Base-by-base conservation (phyloP, 37 sponge, comb jelly and placozoan genomes). In the Lycopodina hypogea region DNA sequence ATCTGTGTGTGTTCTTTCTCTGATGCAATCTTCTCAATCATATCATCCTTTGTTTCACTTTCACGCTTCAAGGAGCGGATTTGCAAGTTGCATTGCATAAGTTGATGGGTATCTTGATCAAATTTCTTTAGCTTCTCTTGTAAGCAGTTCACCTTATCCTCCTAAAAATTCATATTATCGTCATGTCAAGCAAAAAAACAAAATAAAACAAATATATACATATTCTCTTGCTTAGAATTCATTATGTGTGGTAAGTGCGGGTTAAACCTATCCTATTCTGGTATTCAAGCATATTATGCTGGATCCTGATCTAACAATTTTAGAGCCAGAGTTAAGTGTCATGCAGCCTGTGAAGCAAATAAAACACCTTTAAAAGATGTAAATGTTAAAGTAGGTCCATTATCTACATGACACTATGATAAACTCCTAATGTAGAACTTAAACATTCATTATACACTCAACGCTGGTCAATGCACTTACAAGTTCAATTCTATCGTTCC, bases 31-130 rank as follows among this genome's bases (percentile, higher is more conserved):
- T 58, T 33, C 0, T 81, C 62, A 32, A 81, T 72, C 33, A 42
- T 71, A 14, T 70, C 59, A 3, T 81, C 81, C 36, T 81, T 81
- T 15, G 29, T 22, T 6, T 71, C 59, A 15, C 69, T 63, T 28
- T 81, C 61, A 14, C 35, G 41, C 62, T 81, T 72, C 32, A 59
- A 39, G 19, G 72, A 28, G 41, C 23, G 41, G 21, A 81, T 37
- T 48, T 71, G 71, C 41, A 69, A 36, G 42, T 60, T 70, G 48
- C 32, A 57, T 61, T 81, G 68, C 33, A 35, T 19, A 33, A 81
- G 29, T 29, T 55, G 50, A 34, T 59, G 24, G 3, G 71, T 30
- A 55, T 11, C 37, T 21, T 68, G 14, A 30, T 68, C 56, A 24
- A 53, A 11, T 23, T 68, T 67, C 37, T 50, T 52, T 1, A 45